Evolutionary conservation across 2,888 invertebrate genomes (phyloP).

Genomic region (Melinaea menophilus): DNA sequence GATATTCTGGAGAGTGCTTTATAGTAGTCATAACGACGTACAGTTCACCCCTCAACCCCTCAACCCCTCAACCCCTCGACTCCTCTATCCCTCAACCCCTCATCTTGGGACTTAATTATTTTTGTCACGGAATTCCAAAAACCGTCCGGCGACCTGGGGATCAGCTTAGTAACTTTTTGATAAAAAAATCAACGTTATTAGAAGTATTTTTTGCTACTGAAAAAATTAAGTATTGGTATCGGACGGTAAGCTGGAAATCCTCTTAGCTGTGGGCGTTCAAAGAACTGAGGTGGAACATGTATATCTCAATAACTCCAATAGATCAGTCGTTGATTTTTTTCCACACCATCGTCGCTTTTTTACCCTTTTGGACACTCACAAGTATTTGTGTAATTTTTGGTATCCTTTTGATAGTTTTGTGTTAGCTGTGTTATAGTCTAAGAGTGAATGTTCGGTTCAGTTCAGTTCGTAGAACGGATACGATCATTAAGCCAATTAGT

Average conservation of each 20-base stretch:
- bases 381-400: not conserved
- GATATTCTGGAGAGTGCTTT: constrained; percentile 66
- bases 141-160: constrained; percentile 65
- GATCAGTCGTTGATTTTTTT: constrained; percentile 40
- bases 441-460: constrained; percentile 21
- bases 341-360: constrained; percentile 6
- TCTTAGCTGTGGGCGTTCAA: constrained; percentile 65
- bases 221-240: constrained; percentile 63
- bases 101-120: constrained; percentile 72
- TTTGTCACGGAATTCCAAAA: constrained; percentile 75
- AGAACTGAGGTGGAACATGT: constrained; percentile 68
- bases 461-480: constrained; percentile 25
- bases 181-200: constrained; percentile 53
- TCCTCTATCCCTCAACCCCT: constrained; percentile 63
- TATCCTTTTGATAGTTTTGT: constrained; percentile 12
- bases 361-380: not conserved
- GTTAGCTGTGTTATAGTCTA: constrained; percentile 18
- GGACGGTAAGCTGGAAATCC: constrained; percentile 73
- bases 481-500: constrained; percentile 38
- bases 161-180: constrained; percentile 68
- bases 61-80: too few relatives aligned
- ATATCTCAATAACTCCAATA: constrained; percentile 56
- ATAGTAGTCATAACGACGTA: constrained; percentile 73
- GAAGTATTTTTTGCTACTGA: constrained; percentile 64
- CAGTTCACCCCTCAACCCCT: too few relatives aligned